phyloP scores from a whole-genome alignment of 2,888 invertebrate genomes.

The Electrophaes corylata region DNA sequence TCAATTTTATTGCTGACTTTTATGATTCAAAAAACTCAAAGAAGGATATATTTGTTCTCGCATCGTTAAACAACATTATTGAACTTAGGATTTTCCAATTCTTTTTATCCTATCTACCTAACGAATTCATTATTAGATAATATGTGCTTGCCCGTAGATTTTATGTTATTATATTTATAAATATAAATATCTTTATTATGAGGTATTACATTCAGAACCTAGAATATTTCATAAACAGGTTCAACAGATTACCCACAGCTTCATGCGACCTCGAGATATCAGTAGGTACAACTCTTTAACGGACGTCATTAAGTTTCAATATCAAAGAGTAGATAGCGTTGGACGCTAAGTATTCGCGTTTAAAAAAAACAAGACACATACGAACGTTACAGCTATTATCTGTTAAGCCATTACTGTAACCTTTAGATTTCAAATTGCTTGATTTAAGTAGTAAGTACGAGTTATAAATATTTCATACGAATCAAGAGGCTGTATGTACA shows the following conservation, averaged over 20 bases:
- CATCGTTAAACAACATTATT: conserved; percentile 46
- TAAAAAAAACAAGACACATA: conserved; percentile 17
- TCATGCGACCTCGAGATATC: conserved; percentile 44
- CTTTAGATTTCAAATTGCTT: background rate
- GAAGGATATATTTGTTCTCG: conserved; percentile 48
- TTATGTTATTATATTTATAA: no score
- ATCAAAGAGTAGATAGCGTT: conserved; percentile 27
- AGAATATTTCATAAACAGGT: background rate
- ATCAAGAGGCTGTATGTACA: no score
- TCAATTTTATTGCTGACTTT: conserved; percentile 57
- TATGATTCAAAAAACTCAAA: conserved; percentile 47
- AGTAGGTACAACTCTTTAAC: conserved; percentile 38
- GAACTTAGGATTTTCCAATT: conserved; percentile 31
- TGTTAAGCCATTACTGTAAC: background rate
- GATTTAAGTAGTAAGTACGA: no score
- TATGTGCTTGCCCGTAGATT: no score
- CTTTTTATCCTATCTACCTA: background rate
- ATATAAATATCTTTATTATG: no score
- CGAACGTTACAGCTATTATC: conserved; percentile 6
- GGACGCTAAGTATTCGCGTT: background rate
- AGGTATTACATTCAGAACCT: conserved; percentile 18
- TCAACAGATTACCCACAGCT: background rate
- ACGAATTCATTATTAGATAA: background rate
- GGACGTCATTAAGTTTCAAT: conserved; percentile 44
- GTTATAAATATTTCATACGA: no score